Evolutionary conservation across 2,113 vertebrate species (phyloP), one percentile per base, ranked within the genome.

Genomic region (Psilopsiagon aurifrons): DNA sequence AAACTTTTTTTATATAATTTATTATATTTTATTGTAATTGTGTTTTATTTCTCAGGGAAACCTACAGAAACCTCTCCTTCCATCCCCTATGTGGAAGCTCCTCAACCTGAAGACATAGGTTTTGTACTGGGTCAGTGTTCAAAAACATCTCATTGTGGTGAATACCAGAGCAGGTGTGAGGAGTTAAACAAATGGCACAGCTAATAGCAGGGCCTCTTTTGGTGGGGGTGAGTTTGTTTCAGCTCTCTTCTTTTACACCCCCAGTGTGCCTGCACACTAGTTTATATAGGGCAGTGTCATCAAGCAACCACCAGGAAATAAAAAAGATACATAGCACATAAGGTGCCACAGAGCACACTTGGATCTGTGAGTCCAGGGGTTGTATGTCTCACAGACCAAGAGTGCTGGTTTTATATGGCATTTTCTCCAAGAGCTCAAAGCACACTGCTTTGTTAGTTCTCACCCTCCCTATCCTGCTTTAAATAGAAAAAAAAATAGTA

Each of bases 391-490:
- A 0, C 68, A 60, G 46, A 27, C 44, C 18, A 2, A 29, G 31
- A 29, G 19, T 23, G 17, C 52, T 31, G 24, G 19, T 22, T 54
- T 41, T 54, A 54, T 47, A 68, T 1, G 3, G 29, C 24, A 35
- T 62, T 28, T 79, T 81, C 68, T 75, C 17, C 39, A 68, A 47
- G 5, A 62, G 14, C 20, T 62, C 25, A 62, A 75, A 75, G 62
- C 35, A 68, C 28, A 35, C 20, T 47, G 17, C 39, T 86, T 75
- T n/a, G 16, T 46, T 46, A 62, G 74, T 54, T 74, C 52, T 80
- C 1, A 0, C 2, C 11, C 9, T 8, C 13, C 14, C 8, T 59
- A 35, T 24, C 17, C 18, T 47, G 6, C 19, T 60, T 47, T 46
- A 67, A 67, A 60, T 2, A 49, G 11, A 8, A 46, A 59, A 59